Evolutionary conservation across 2,888 invertebrate genomes (phyloP), one percentile per base, ranked within the genome.

Genomic region (Notodonta ziczac): DNA sequence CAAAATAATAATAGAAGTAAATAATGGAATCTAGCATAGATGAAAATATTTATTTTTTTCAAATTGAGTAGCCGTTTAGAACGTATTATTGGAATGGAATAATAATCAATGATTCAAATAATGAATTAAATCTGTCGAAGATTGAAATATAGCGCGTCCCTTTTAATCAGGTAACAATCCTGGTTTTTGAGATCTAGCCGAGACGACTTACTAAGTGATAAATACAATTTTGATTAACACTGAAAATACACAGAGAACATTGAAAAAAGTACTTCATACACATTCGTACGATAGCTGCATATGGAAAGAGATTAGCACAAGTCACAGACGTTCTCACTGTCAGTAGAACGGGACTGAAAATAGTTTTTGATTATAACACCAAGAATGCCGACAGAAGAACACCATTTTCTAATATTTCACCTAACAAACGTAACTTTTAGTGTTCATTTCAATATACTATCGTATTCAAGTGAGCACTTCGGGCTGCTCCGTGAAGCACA

Each of bases 31-130:
- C 78, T 83, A 81, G 77, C 80, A 76, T 73, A 79, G 78, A 78
- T 76, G 70, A 80, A 79, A 71, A 69, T 76, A 65, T 66, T 74
- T 73, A 70, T 67, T 72, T 69, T 74, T 62, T 69, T 72, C 73
- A 69, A 68, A 74, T 73, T 59, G 66, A 61, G 78, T 73, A 73
- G 61, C 66, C 79, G 81, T 83, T 82, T 74, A 76, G 73, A 85
- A 79, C 77, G 78, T 75, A 72, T 65, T 24, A 82, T 62, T 89
- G 89, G 89, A 89, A 89, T 89, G 89, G 74, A 85, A 80, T 71
- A 72, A 65, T 73, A 66, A 59, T 58, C 58, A 72, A 65, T 66
- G 62, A 61, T 71, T 46, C 54, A 58, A 66, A 60, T 62, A 59
- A 61, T 50, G 40, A 32, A 53, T 63, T 61, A 66, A 66, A 76